Evolutionary conservation across 2,888 invertebrate species (phyloP), one percentile per base, ranked within the genome.

Genomic region (Bombylius discolor): DNA sequence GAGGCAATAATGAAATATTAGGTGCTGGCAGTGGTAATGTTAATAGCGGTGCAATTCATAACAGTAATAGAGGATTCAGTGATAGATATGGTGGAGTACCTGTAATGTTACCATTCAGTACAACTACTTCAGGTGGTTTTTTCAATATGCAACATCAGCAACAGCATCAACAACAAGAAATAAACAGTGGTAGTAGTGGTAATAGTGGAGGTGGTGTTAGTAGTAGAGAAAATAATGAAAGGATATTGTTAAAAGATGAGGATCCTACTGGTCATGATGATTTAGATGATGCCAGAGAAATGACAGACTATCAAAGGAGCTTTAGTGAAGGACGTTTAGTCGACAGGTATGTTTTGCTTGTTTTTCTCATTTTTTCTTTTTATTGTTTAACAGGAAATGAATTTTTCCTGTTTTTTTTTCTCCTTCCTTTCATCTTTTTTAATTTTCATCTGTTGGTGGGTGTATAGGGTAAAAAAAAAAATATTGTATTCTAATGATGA

Each of bases 271-370:
- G 39, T 36, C 44, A 52, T 47, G 49, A 53, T 33, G 59, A 60
- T 46, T 46, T 59, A 14, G 58, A 60, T 32, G 55, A 51, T 9
- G 61, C 60, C 55, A 63, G 63, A 39, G 74, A 74, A 60, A 73
- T 74, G 64, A 67, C 67, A 55, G 74, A 73, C 60, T 72, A 70
- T 64, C 73, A 74, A 62, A 69, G 73, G 49, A 72, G 74, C 55
- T 67, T 74, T 44, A 74, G 73, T 58, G 73, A 73, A 58, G 73
- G 68, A 55, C 68, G 73, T 13, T 61, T 74, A 51, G 64, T 70
- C 42, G 71, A 71, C 55, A 71, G 72, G 73, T 74, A 55, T 66
- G 70, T 66, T 11, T 5, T 47, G 31, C 8, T 13, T 46, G 44
- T 13, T 12, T 44, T 44, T 12, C 5, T 44, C 9, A 42, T 44